These are phyloP conservation scores for Anadara kagoshimensis DNA, from an alignment of 1,140 invertebrate species.

Conservation along the genomic window DNA sequence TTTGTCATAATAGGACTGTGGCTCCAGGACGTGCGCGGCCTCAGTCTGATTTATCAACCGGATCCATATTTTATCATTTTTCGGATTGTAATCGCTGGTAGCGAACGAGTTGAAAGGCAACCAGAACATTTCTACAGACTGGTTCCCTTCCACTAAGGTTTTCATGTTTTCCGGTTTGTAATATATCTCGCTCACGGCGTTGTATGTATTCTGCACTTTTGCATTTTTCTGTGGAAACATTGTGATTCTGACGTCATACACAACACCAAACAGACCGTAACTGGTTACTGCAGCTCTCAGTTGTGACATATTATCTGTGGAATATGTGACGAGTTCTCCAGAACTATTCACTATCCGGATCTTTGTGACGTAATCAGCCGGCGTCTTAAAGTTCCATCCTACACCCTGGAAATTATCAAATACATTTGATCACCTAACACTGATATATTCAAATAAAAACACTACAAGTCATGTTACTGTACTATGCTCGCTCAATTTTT, in stretches of 20 bases:
- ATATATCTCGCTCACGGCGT: conserved; percentile 9
- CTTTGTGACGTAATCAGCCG: conserved; percentile 5
- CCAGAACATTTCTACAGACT: conserved; percentile 28
- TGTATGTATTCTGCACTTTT: conserved; percentile 10
- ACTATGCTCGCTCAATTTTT: too few species aligned
- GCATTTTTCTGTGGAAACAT: conserved; percentile 14
- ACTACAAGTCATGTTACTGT: too few species aligned
- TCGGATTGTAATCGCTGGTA: conserved; percentile 17
- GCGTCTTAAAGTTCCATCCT: not conserved
- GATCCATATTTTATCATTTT: conserved; percentile 25
- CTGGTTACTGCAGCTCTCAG: conserved; percentile 1
- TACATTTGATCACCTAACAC: not conserved
- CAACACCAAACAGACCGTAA: conserved; percentile 26
- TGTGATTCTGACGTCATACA: conserved; percentile 21
- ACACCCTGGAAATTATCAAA: conserved; percentile 2
- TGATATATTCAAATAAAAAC: not conserved
- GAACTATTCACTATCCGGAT: conserved; percentile 8
- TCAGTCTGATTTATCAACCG: conserved; percentile 8
- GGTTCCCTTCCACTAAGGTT: conserved; percentile 11
- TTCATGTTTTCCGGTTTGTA: conserved; percentile 18
- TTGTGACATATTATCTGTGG: not conserved
- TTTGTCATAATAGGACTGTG: not conserved
- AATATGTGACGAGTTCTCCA: conserved; percentile 7
- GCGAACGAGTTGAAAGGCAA: conserved; percentile 22
- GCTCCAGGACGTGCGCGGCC: not conserved